A percentile compares a stretch with the other conserved stretches of the same genome.
Conservation (phyloP, 2,797 vertebrate species). For the Kryptolebias ocellatus region DNA sequence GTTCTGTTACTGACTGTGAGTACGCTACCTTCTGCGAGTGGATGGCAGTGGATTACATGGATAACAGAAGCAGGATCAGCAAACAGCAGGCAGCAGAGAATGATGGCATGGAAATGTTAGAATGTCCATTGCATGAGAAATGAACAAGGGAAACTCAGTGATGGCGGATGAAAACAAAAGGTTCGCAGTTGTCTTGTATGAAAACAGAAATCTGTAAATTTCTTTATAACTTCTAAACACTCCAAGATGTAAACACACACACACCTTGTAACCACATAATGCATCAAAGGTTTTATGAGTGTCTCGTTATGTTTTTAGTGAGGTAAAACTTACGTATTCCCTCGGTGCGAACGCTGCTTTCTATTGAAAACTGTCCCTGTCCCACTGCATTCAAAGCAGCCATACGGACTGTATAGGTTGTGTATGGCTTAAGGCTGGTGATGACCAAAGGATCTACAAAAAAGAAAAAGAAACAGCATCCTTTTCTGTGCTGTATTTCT, state of each 20-base stretch:
- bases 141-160: conserved; percentile 33
- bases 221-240: not conserved
- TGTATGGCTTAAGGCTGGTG: conserved; percentile 69
- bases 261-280: not conserved
- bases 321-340: conserved; percentile 71
- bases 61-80: conserved; percentile 41
- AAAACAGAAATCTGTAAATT: not conserved
- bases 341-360: conserved; percentile 55
- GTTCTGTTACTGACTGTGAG: conserved; percentile 8
- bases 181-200: not conserved
- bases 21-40: conserved; percentile 74
- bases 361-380: conserved; percentile 69
- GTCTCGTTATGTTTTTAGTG: not conserved
- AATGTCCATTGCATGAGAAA: conserved; percentile 35
- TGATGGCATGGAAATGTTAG: conserved; percentile 42
- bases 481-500: not conserved
- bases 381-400: conserved; percentile 75
- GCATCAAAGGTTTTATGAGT: not conserved
- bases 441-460: conserved; percentile 61
- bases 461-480: not conserved
- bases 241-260: not conserved
- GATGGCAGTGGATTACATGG: conserved; percentile 40
- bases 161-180: conserved; percentile 29
- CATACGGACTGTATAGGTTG: conserved; percentile 72
- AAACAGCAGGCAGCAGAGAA: conserved; percentile 45